phyloP scores from a whole-genome alignment of 2,888 invertebrate genomes.

The Barypeithes pellucidus region DNA sequence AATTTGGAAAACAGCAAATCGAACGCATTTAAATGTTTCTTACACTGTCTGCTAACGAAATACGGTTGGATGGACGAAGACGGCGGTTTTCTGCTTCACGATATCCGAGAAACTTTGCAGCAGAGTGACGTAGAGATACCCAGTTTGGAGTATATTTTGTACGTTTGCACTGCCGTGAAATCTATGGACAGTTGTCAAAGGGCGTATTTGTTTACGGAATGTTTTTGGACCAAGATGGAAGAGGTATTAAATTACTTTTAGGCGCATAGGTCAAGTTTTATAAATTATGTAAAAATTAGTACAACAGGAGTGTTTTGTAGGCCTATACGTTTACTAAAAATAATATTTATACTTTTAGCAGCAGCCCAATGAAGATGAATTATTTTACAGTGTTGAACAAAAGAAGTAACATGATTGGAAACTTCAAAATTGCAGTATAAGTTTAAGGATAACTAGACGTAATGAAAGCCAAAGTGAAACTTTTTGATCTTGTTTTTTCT shows the following conservation, averaged over 20 bases:
- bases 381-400: conserved; percentile 62
- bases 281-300: no score
- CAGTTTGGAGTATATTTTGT: conserved; percentile 65
- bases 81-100: conserved; percentile 67
- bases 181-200: conserved; percentile 66
- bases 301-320: not conserved
- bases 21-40: conserved; percentile 67
- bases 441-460: no score
- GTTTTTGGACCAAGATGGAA: conserved; percentile 67
- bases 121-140: conserved; percentile 63
- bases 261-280: no score
- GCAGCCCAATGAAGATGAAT: conserved; percentile 61
- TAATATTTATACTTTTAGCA: conserved; percentile 54
- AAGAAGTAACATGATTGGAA: conserved; percentile 44
- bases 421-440: not conserved
- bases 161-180: conserved; percentile 65
- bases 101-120: conserved; percentile 65
- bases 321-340: not conserved
- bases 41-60: conserved; percentile 68
- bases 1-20: conserved; percentile 61
- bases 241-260: conserved; percentile 57
- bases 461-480: no score
- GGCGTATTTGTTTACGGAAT: conserved; percentile 66
- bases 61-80: conserved; percentile 70
- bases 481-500: no score